Percentiles rank a stretch among this genome's conserved stretches.
These are phyloP conservation scores for Bombus superbus DNA, from an alignment of 1,140 invertebrate genomes.

Conservation along the genomic window DNA sequence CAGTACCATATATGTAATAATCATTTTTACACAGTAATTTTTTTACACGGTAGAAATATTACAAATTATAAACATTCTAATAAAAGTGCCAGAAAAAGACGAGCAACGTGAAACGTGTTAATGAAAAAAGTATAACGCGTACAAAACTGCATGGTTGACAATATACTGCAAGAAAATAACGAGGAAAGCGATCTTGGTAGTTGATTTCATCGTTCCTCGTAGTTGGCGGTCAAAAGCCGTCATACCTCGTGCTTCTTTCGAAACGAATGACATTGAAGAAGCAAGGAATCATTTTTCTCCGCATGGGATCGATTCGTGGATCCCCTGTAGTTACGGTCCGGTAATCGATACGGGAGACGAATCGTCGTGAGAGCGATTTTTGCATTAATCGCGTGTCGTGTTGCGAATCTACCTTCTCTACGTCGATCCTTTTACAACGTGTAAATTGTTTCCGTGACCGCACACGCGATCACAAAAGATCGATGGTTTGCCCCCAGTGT, in stretches of 20 bases:
- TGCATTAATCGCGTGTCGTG: slow-evolving; percentile 19
- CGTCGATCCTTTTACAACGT: background rate
- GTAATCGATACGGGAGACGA: background rate
- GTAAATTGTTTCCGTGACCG: slow-evolving; percentile 1
- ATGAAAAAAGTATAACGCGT: background rate
- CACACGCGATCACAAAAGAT: background rate
- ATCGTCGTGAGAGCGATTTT: slow-evolving; percentile 49
- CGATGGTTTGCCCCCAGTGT: background rate
- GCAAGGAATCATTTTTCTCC: slow-evolving; percentile 11
- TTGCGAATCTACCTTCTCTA: background rate
- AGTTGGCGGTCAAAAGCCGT: background rate
- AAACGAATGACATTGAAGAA: slow-evolving; percentile 29
- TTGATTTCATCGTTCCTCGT: background rate
- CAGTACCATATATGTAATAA: too few relatives aligned
- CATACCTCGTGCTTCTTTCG: background rate
- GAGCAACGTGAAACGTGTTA: background rate
- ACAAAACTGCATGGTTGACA: background rate
- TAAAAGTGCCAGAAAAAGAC: background rate
- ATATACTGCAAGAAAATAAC: background rate
- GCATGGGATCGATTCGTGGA: background rate
- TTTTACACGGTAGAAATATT: background rate
- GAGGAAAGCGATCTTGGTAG: background rate
- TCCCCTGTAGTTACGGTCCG: background rate
- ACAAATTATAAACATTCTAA: background rate
- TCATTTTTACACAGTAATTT: too few relatives aligned